Conservation (phyloP, 2,797 vertebrate genomes). For the Odontamblyopus rebecca region DNA sequence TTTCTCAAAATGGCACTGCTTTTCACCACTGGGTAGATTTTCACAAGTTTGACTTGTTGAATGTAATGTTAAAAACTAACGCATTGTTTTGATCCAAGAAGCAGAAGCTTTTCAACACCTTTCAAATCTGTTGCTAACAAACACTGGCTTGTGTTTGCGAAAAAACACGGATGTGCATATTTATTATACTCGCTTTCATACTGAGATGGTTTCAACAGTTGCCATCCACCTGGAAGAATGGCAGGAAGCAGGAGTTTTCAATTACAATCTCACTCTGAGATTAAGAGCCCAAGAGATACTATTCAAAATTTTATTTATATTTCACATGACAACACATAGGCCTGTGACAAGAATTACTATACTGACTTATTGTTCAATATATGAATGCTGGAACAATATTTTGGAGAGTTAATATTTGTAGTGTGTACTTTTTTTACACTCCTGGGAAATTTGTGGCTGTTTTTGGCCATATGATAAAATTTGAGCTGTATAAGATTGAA, state of each 20-base stretch:
- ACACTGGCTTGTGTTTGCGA: not conserved
- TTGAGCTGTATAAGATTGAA: no score
- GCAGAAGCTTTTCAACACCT: not conserved
- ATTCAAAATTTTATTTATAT: not conserved
- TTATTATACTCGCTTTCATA: not conserved
- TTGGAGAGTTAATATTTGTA: no score
- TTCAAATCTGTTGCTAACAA: not conserved
- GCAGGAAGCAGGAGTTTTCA: not conserved
- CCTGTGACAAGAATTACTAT: no score
- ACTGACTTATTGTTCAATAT: no score
- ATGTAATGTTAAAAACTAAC: not conserved
- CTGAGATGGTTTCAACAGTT: slow-evolving; percentile 1
- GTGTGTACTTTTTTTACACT: no score
- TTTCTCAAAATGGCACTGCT: not conserved
- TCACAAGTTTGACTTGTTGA: not conserved
- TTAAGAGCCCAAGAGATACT: not conserved
- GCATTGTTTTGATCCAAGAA: not conserved
- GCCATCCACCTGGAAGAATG: not conserved
- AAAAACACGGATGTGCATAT: not conserved
- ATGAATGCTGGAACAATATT: no score
- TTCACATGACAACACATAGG: not conserved
- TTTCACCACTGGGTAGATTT: not conserved
- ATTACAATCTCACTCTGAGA: not conserved
- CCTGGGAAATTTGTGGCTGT: no score
- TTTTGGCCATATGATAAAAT: no score